A percentile compares a stretch with the other conserved stretches of the same genome.
Evolutionary conservation across 2,888 invertebrate genomes (phyloP).

Genomic region (Mythimna vitellina): DNA sequence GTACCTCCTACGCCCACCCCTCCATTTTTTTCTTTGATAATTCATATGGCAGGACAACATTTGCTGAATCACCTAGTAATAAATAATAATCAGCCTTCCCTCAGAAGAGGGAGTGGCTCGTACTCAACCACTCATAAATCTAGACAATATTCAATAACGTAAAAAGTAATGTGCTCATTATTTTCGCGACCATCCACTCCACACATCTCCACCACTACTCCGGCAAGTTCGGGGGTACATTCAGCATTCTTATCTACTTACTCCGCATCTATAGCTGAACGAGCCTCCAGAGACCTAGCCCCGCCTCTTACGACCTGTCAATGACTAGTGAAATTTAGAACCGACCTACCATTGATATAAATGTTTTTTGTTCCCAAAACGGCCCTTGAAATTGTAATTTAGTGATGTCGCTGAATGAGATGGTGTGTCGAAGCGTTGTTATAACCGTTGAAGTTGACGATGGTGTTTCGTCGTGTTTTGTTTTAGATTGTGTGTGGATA

Average conservation of each 20-base stretch:
- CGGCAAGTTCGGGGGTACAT: slow-evolving; percentile 75
- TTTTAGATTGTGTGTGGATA: slow-evolving; percentile 17
- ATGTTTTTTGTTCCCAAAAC: slow-evolving; percentile 91
- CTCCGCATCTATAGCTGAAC: slow-evolving; percentile 79
- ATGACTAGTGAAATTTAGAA: slow-evolving; percentile 90
- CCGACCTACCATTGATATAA: slow-evolving; percentile 89
- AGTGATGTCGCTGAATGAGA: slow-evolving; percentile 79
- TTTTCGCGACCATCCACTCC: slow-evolving; percentile 66
- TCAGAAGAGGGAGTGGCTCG: too few relatives aligned
- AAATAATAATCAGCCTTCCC: too few relatives aligned
- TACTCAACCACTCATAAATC: too few relatives aligned
- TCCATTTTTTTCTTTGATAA: too few relatives aligned
- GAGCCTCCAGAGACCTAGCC: slow-evolving; percentile 81
- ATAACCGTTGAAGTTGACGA: slow-evolving; percentile 59
- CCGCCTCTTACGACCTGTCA: slow-evolving; percentile 89
- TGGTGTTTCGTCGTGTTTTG: slow-evolving; percentile 25
- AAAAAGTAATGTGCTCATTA: not conserved
- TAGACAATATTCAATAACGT: too few relatives aligned
- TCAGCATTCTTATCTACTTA: slow-evolving; percentile 88
- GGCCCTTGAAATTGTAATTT: slow-evolving; percentile 89
- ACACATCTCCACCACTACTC: slow-evolving; percentile 56
- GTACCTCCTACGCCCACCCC: too few relatives aligned
- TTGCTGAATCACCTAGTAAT: too few relatives aligned
- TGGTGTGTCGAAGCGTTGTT: slow-evolving; percentile 72
- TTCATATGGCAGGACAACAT: too few relatives aligned